Evolutionary conservation across 2,888 invertebrate species (phyloP).

Genomic region (Oxycera nigricornis): DNA sequence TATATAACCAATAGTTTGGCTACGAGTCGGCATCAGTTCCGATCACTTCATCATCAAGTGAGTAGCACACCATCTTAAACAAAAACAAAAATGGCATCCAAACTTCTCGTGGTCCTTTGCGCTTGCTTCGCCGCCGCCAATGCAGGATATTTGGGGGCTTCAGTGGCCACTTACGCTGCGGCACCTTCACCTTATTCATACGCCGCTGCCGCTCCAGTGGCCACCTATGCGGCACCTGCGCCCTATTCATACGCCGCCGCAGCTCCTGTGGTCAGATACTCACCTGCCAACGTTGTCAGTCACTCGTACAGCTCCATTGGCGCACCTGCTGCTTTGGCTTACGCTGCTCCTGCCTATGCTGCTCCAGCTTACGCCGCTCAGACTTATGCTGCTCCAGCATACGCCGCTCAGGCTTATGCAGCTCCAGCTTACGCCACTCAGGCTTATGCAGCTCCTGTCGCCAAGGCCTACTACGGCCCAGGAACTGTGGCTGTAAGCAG

Average conservation of each 20-base stretch:
- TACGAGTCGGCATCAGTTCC: conserved; percentile 42
- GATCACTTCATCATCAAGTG: conserved; percentile 45
- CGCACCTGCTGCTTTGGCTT: conserved; percentile 50
- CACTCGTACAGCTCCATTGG: conserved; percentile 48
- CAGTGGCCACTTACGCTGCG: conserved; percentile 45
- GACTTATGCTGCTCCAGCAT: conserved; percentile 62
- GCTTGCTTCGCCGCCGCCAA: conserved; percentile 70
- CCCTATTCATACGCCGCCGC: conserved; percentile 38
- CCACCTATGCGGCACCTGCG: conserved; percentile 15
- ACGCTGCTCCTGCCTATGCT: conserved; percentile 52
- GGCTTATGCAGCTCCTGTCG: conserved; percentile 49
- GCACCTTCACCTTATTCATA: too few species aligned
- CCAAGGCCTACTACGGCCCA: conserved; percentile 55
- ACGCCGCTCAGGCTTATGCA: too few species aligned
- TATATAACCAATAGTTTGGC: conserved; percentile 40
- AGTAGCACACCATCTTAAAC: conserved; percentile 27
- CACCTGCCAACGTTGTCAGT: conserved; percentile 46
- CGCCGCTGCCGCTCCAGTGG: not conserved
- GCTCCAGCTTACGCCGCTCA: conserved; percentile 52
- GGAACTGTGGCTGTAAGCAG: conserved; percentile 52
- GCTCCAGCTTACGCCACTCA: conserved; percentile 49
- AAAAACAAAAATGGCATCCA: conserved; percentile 53
- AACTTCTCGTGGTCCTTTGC: conserved; percentile 68
- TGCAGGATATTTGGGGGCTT: conserved; percentile 66
- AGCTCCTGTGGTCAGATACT: conserved; percentile 48